Evolutionary conservation across 2,113 vertebrate genomes (phyloP).

Genomic region (Pantherophis guttatus): DNA sequence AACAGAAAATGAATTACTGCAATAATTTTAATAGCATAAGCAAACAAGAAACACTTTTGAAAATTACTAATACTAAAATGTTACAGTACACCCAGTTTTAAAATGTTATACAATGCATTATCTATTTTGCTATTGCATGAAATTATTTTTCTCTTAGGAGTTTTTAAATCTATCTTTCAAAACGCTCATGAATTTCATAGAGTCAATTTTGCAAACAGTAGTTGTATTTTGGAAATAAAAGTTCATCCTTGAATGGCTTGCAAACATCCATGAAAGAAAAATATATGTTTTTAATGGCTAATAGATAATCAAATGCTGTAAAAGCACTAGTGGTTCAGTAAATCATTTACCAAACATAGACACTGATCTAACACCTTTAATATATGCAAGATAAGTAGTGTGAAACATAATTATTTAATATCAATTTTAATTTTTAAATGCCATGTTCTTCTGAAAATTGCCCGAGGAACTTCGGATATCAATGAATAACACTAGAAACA

Average conservation of each 20-base stretch:
- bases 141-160: neutral
- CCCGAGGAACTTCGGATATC: conserved; percentile 70
- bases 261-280: conserved; percentile 29
- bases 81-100: neutral
- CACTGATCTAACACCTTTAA: conserved; percentile 66
- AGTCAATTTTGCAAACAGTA: conserved; percentile 46
- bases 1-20: conserved; percentile 27
- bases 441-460: conserved; percentile 61
- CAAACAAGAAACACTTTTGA: neutral
- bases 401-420: conserved; percentile 75
- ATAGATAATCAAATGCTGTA: conserved; percentile 50
- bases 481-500: conserved; percentile 69
- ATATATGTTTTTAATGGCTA: conserved; percentile 56
- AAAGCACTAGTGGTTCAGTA: conserved; percentile 60
- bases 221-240: neutral
- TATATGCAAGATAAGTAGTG: conserved; percentile 68
- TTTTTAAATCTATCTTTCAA: conserved; percentile 52
- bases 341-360: conserved; percentile 66
- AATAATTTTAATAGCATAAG: conserved; percentile 49
- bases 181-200: conserved; percentile 36
- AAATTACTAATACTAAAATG: neutral
- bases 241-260: conserved; percentile 36
- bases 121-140: conserved; percentile 8
- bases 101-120: conserved; percentile 41
- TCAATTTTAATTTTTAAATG: conserved; percentile 76